Conservation (phyloP, 2,888 invertebrate genomes). For the Pasiphila rectangulata region DNA sequence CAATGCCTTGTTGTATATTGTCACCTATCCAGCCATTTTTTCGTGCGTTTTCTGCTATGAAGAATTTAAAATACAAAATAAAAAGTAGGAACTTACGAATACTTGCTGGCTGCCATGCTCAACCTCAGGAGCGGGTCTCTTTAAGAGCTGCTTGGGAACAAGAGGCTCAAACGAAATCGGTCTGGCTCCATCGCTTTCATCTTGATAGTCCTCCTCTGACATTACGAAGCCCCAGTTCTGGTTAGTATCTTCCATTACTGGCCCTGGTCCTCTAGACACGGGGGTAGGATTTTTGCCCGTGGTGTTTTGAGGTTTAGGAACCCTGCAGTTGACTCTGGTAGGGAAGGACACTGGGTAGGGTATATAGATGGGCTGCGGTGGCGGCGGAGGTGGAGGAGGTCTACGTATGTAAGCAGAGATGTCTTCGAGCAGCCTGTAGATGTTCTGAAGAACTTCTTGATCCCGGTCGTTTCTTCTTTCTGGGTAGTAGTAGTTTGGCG, state of each 20-base stretch:
- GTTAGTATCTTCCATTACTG: conserved; percentile 52
- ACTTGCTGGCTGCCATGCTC: conserved; percentile 42
- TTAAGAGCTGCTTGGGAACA: conserved; percentile 35
- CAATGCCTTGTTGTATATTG: too few relatives aligned
- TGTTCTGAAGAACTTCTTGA: conserved; percentile 51
- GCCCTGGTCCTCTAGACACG: conserved; percentile 38
- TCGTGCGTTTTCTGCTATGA: too few relatives aligned
- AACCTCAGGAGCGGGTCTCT: conserved; percentile 41
- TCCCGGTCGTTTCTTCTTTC: conserved; percentile 52
- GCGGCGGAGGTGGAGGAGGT: conserved; percentile 43
- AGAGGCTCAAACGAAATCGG: conserved; percentile 58
- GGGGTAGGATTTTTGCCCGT: not conserved
- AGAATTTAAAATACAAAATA: not conserved
- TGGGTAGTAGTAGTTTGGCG: conserved; percentile 44
- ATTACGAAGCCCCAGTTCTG: conserved; percentile 57
- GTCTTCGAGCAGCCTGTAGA: conserved; percentile 57
- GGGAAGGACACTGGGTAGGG: conserved; percentile 58
- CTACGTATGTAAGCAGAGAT: conserved; percentile 48
- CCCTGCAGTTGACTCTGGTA: conserved; percentile 40
- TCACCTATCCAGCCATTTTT: too few relatives aligned
- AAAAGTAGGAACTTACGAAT: conserved; percentile 34
- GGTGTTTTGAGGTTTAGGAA: conserved; percentile 21
- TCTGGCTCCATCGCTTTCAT: conserved; percentile 50
- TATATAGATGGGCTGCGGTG: conserved; percentile 60
- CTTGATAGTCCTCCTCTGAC: conserved; percentile 34